Evolutionary conservation across 92 coral and sea anemone genomes (phyloP), one percentile per base, ranked within the genome.

Genomic region (Epizoanthus ramosus): DNA sequence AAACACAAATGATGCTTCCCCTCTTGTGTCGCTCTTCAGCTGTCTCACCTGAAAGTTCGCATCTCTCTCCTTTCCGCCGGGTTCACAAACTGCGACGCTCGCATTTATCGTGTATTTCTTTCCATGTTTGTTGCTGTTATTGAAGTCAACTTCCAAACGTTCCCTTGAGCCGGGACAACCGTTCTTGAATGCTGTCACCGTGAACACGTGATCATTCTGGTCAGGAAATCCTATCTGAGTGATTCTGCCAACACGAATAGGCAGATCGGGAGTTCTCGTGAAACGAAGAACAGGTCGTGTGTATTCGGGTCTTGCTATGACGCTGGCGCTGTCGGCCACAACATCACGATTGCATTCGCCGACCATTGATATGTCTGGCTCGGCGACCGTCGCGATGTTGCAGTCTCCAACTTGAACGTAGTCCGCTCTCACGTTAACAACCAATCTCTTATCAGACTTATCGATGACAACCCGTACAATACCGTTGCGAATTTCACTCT

Each of bases 21-120:
- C 89, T 0, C 56, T 21, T 14, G 66, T 79, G 37, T 45, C 85
- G 17, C 58, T 71, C 35, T 80, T 71, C 45, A 33, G 47, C 17
- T 60, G 86, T 23, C 63, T 54, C 18, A 65, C 63, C 85, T 79
- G 85, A 64, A 21, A 86, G 16, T 63, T 71, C 22, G 85, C 80
- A 25, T 13, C 33, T 37, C 43, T 67, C 50, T 67, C 41, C 16
- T 19, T 45, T 35, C 2, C 24, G 4, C 4, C 35, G 21, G 22
- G 57, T 7, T 12, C 74, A 71, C 28, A 45, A n/a, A 17, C 58
- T 71, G 75, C 41, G 9, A 71, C 75, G 35, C 57, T 71, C 4
- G 75, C 57, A 19, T 25, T 24, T 39, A 71, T 45, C 22, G 31
- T n/a, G 8, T 43, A 71, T 24, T 35, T 2, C 31, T 70, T 43